These are phyloP conservation scores for Thyatira batis DNA, from an alignment of 2,888 invertebrate genomes.

Conservation along the genomic window DNA sequence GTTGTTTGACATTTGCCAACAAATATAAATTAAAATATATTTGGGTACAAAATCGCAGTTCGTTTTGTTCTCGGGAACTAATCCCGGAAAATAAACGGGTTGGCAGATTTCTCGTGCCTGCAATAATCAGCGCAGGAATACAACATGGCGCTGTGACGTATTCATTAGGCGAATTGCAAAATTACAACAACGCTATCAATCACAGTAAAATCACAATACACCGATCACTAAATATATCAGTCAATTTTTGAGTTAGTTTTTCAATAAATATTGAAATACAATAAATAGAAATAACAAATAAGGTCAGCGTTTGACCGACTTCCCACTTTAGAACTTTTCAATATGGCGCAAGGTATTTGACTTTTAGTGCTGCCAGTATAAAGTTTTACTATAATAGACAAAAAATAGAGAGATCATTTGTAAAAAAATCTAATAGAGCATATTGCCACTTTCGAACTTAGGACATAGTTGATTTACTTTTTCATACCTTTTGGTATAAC, in stretches of 20 bases:
- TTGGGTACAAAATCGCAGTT: slow-evolving; percentile 81
- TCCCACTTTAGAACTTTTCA: slow-evolving; percentile 76
- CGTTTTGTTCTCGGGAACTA: slow-evolving; percentile 78
- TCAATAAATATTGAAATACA: slow-evolving; percentile 50
- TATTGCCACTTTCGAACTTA: no score
- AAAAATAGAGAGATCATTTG: no score
- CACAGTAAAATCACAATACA: slow-evolving; percentile 41
- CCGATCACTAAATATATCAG: slow-evolving; percentile 53
- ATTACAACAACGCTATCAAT: slow-evolving; percentile 51
- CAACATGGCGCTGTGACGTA: slow-evolving; percentile 83
- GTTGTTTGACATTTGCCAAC: slow-evolving; percentile 78
- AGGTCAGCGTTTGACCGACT: slow-evolving; percentile 77
- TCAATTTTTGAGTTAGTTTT: slow-evolving; percentile 55
- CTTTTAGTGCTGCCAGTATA: slow-evolving; percentile 56
- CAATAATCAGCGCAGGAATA: slow-evolving; percentile 83
- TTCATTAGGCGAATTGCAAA: slow-evolving; percentile 77
- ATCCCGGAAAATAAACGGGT: slow-evolving; percentile 81
- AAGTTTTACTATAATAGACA: slow-evolving; percentile 1
- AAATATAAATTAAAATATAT: slow-evolving; percentile 80
- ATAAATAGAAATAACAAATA: slow-evolving; percentile 66
- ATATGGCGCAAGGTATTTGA: slow-evolving; percentile 75
- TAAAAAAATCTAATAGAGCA: no score
- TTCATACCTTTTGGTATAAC: no score
- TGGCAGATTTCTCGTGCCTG: slow-evolving; percentile 83
- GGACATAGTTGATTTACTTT: no score